Evolutionary conservation across 1,140 invertebrate species (phyloP).

Genomic region (Bilobella aurantiaca): DNA sequence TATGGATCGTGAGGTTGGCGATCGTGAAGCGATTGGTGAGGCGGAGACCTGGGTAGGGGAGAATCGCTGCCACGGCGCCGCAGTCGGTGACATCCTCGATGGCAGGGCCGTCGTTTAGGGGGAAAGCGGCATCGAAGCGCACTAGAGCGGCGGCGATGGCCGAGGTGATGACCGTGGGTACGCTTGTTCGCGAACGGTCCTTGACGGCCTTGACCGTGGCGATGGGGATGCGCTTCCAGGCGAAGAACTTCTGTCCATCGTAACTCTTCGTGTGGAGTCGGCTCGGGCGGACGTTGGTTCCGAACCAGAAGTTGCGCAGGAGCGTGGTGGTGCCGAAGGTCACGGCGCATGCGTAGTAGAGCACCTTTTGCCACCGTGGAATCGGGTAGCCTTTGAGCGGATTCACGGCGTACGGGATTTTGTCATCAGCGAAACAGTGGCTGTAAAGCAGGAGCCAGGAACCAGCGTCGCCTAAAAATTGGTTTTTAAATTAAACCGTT

Average conservation of each 20-base stretch:
- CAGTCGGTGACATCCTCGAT: conserved; percentile 1
- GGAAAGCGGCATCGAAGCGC: conserved; percentile 17
- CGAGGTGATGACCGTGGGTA: conserved; percentile 13
- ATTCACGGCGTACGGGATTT: conserved; percentile 13
- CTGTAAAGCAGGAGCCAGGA: conserved; percentile 8
- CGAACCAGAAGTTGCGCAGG: conserved; percentile 13
- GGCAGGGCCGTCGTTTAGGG: background rate
- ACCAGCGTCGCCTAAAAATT: conserved; percentile 2
- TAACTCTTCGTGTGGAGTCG: conserved; percentile 15
- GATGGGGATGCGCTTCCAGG: conserved; percentile 10
- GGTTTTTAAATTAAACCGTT: too few species aligned
- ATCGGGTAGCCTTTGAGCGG: conserved; percentile 8
- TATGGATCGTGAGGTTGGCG: conserved; percentile 7
- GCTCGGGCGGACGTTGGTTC: background rate
- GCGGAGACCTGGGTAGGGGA: conserved; percentile 16
- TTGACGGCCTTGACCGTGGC: conserved; percentile 9
- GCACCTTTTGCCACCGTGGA: conserved; percentile 1
- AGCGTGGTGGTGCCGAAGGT: conserved; percentile 12
- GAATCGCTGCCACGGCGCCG: conserved; percentile 14
- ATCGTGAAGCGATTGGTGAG: conserved; percentile 23
- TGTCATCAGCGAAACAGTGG: conserved; percentile 6
- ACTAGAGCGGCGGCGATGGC: conserved; percentile 8
- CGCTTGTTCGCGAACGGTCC: background rate
- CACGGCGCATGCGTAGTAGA: conserved; percentile 4
- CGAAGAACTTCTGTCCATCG: conserved; percentile 14